Conservation (phyloP, 2,888 invertebrate genomes). For the Eupithecia vulgata region DNA sequence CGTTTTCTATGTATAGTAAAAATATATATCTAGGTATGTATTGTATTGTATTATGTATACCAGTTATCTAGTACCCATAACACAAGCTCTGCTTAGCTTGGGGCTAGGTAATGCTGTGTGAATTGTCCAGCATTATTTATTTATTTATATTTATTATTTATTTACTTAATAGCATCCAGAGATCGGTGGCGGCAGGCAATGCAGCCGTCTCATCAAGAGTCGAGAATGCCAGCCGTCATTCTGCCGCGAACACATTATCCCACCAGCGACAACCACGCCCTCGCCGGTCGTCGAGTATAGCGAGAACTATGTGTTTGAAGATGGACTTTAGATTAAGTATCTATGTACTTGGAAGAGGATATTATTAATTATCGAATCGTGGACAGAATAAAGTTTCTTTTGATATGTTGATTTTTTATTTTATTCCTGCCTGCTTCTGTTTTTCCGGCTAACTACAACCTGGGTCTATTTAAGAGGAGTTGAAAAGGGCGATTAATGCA, state of each 20-base stretch:
- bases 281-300: conserved; percentile 31
- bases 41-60: no score
- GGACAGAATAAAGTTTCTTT: neutral
- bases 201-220: conserved; percentile 67
- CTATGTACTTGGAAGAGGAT: neutral
- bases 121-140: no score
- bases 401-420: neutral
- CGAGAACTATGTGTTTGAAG: conserved; percentile 29
- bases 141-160: no score
- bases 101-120: no score
- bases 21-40: no score
- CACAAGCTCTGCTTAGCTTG: no score
- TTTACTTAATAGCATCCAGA: conserved; percentile 18
- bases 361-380: neutral
- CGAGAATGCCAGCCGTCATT: conserved; percentile 64
- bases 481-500: no score
- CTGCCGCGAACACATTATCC: conserved; percentile 53
- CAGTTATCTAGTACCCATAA: no score
- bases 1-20: no score
- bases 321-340: neutral
- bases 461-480: no score
- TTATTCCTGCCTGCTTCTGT: conserved; percentile 13
- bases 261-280: conserved; percentile 37
- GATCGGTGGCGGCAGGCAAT: conserved; percentile 51
- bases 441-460: no score